Evolutionary conservation across 2,113 vertebrate genomes (phyloP).

Genomic region (Crotalus horridus): DNA sequence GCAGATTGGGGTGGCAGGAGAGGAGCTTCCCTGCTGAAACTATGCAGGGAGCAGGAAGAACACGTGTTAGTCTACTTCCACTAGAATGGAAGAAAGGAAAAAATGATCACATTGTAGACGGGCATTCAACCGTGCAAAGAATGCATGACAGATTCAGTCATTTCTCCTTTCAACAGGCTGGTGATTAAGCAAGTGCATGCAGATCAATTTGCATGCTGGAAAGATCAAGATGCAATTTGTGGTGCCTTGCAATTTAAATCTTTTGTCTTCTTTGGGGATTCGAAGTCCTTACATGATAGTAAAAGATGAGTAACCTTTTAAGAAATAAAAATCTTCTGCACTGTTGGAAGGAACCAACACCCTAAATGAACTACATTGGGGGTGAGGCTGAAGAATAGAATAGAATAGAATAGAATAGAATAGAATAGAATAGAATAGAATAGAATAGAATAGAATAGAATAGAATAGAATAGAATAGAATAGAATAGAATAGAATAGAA

Average conservation of each 20-base stretch:
- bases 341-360: neutral
- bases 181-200: neutral
- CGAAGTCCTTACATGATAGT: neutral
- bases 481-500: accelerated
- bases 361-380: too few relatives aligned
- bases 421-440: too few relatives aligned
- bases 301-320: neutral
- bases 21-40: too few relatives aligned
- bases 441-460: too few relatives aligned
- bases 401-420: too few relatives aligned
- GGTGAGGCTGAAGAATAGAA: too few relatives aligned
- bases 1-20: conserved; percentile 13
- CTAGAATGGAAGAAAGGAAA: neutral
- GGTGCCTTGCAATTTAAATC: too few relatives aligned
- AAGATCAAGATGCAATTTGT: neutral
- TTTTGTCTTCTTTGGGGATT: too few relatives aligned
- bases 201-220: neutral
- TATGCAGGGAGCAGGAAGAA: conserved; percentile 19
- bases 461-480: too few relatives aligned
- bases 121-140: neutral
- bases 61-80: conserved; percentile 29
- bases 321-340: neutral
- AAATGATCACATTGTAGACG: neutral
- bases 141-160: neutral
- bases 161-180: neutral